Evolutionary conservation across 2,113 vertebrate species (phyloP).

Genomic region (Oxygymnocypris stewartii): DNA sequence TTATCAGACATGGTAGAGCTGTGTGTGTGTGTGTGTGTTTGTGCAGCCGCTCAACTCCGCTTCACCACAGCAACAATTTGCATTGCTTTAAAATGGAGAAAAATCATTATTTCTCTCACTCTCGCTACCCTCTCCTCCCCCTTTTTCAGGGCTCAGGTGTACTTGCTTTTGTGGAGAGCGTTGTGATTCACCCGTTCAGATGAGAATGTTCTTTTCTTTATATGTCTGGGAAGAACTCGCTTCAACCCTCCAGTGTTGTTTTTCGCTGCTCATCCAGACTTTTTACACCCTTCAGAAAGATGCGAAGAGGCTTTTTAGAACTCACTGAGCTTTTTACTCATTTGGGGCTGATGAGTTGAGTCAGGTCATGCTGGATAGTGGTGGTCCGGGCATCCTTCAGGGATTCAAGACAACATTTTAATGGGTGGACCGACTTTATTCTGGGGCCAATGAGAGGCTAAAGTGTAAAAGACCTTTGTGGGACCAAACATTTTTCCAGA

Average conservation of each 20-base stretch:
- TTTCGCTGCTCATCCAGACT: background rate
- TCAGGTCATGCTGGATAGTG: background rate
- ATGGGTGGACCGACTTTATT: background rate
- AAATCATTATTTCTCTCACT: constrained; percentile 7
- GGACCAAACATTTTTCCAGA: background rate
- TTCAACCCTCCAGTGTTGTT: constrained; percentile 28
- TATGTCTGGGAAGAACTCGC: constrained; percentile 7
- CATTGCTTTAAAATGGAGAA: constrained; percentile 39
- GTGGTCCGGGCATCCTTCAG: background rate
- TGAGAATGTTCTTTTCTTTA: constrained; percentile 42
- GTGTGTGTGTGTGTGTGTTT: background rate
- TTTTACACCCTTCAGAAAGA: constrained; percentile 21
- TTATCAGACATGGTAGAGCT: constrained; percentile 34
- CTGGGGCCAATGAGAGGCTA: background rate
- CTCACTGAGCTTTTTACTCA: background rate
- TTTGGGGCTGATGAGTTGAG: background rate
- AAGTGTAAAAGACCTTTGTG: background rate
- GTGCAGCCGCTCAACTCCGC: constrained; percentile 27
- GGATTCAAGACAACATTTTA: constrained; percentile 9
- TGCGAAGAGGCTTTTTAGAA: background rate
- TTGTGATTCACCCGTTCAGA: constrained; percentile 18
- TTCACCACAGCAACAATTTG: constrained; percentile 50
- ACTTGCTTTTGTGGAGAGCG: constrained; percentile 23
- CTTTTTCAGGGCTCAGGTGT: constrained; percentile 44
- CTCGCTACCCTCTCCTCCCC: constrained; percentile 18